phyloP scores from a whole-genome alignment of 2,113 vertebrate genomes.

The Oncorhynchus clarkii region DNA sequence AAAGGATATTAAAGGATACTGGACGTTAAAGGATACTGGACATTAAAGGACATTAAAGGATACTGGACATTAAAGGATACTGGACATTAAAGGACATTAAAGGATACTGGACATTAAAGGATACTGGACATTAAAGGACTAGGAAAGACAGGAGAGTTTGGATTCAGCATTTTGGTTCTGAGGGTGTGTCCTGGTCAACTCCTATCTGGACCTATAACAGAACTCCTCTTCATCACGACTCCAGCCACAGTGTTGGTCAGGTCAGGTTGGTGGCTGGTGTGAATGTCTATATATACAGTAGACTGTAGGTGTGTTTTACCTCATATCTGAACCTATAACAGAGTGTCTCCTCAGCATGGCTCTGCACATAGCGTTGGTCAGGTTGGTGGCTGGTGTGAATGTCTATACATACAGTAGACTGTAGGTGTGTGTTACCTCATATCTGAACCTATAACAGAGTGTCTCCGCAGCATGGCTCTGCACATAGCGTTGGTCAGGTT shows the following conservation, averaged over 20 bases:
- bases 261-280: background rate
- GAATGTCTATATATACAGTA: too few species aligned
- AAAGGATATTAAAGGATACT: too few species aligned
- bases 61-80: too few species aligned
- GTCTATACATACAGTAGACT: too few species aligned
- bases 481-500: background rate
- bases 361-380: constrained; percentile 41
- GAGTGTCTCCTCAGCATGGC: constrained; percentile 88
- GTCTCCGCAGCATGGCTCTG: constrained; percentile 88
- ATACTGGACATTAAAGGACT: background rate
- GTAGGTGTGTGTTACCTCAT: constrained; percentile 80
- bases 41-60: too few species aligned
- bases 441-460: constrained; percentile 80
- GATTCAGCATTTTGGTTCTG: background rate
- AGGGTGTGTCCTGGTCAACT: background rate
- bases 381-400: too few species aligned
- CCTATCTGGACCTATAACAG: background rate
- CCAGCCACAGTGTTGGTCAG: too few species aligned
- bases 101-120: too few species aligned
- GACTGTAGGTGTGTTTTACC: constrained; percentile 69
- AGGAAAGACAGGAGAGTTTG: background rate
- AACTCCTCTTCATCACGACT: background rate
- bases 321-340: constrained; percentile 84
- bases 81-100: background rate
- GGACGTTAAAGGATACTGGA: too few species aligned